Conservation (phyloP, 2,113 vertebrate species). For the Saguinus midas region DNA sequence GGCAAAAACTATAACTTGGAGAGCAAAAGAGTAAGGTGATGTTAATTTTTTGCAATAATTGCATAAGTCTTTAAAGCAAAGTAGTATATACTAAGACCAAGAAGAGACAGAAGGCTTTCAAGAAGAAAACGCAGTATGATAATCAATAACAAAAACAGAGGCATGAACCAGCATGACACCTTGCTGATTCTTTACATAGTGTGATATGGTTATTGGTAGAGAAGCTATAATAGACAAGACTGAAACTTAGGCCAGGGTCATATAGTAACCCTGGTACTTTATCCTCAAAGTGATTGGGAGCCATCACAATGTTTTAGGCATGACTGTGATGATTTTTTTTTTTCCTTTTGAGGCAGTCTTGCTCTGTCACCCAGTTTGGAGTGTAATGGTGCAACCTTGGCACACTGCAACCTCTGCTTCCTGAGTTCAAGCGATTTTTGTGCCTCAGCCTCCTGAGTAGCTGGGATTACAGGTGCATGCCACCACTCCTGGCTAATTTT, state of each 20-base stretch:
- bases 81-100: not conserved
- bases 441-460: too few species aligned
- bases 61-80: constrained; percentile 23
- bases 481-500: too few species aligned
- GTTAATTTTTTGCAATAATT: not conserved
- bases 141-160: constrained; percentile 2
- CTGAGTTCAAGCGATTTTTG: too few species aligned
- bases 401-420: too few species aligned
- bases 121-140: not conserved
- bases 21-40: not conserved
- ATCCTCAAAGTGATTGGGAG: not conserved
- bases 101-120: not conserved
- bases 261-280: not conserved
- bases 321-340: not conserved
- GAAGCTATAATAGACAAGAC: not conserved
- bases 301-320: not conserved
- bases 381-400: too few species aligned
- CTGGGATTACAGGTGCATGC: too few species aligned
- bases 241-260: not conserved
- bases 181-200: not conserved
- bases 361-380: too few species aligned
- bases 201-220: not conserved
- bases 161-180: not conserved
- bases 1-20: not conserved
- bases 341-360: too few species aligned